Percentiles rank a stretch among this genome's conserved stretches.
phyloP scores from a whole-genome alignment of 2,888 invertebrate species.

The Microplitis manilae region DNA sequence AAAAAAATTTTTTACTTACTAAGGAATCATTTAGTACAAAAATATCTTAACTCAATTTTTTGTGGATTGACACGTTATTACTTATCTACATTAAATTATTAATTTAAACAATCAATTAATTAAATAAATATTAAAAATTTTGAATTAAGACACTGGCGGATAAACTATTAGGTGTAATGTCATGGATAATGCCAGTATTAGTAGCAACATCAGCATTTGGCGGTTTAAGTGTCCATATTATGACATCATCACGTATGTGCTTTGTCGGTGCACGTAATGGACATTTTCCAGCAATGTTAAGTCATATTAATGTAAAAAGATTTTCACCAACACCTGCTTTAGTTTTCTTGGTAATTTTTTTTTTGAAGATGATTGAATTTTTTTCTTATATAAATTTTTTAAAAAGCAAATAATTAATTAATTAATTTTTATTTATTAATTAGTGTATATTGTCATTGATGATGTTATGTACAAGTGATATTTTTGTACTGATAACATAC shows the following conservation, averaged over 20 bases:
- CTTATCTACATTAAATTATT: no score
- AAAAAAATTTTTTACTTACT: no score
- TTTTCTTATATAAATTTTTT: no score
- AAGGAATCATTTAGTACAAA: no score
- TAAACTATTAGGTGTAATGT: slow-evolving; percentile 81
- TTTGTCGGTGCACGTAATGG: slow-evolving; percentile 93
- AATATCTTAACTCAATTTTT: not conserved
- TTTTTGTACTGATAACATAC: slow-evolving; percentile 90
- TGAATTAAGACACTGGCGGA: slow-evolving; percentile 85
- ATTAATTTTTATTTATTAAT: slow-evolving; percentile 58
- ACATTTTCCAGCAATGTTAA: slow-evolving; percentile 86
- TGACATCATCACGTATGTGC: slow-evolving; percentile 94
- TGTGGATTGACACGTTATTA: slow-evolving; percentile 2
- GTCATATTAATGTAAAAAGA: slow-evolving; percentile 83
- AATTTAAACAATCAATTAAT: not conserved
- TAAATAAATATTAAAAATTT: slow-evolving; percentile 39
- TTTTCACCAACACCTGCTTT: slow-evolving; percentile 87
- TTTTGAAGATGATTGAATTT: no score
- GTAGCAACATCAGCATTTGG: slow-evolving; percentile 95
- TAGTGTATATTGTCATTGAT: slow-evolving; percentile 87
- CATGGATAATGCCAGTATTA: slow-evolving; percentile 90
- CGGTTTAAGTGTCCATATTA: slow-evolving; percentile 94
- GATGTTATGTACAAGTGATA: slow-evolving; percentile 88
- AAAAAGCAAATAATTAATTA: no score
- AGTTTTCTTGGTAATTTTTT: slow-evolving; percentile 80